phyloP scores from a whole-genome alignment of 2,797 vertebrate species.

The Kryptolebias ocellatus region DNA sequence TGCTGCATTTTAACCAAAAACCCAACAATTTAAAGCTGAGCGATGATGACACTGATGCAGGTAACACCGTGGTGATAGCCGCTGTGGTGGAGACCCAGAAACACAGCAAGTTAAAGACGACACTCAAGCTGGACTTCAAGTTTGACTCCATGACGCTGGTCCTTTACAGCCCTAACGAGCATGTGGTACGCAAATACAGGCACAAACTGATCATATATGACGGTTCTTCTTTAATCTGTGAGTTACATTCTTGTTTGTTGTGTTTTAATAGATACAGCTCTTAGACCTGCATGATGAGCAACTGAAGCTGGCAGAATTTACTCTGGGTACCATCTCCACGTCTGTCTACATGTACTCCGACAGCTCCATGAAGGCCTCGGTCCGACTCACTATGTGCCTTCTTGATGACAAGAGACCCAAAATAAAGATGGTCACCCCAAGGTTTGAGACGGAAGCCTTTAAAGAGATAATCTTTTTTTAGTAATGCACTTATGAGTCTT shows the following conservation, averaged over 20 bases:
- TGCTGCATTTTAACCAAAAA: background rate
- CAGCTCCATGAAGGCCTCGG: slow-evolving; percentile 87
- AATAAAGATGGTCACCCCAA: slow-evolving; percentile 89
- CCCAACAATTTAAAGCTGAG: background rate
- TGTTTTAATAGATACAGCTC: slow-evolving; percentile 70
- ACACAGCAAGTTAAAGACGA: slow-evolving; percentile 84
- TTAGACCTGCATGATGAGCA: slow-evolving; percentile 85
- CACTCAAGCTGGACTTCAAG: slow-evolving; percentile 90
- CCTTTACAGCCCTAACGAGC: slow-evolving; percentile 85
- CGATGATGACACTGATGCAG: slow-evolving; percentile 62
- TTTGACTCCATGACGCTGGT: slow-evolving; percentile 93
- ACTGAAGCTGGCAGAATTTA: slow-evolving; percentile 93
- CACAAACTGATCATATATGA: background rate
- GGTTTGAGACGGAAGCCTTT: slow-evolving; percentile 70
- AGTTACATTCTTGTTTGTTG: background rate
- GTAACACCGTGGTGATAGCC: slow-evolving; percentile 90
- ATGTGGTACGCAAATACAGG: slow-evolving; percentile 76
- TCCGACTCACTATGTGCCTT: slow-evolving; percentile 89
- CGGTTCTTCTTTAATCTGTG: background rate
- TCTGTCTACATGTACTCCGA: slow-evolving; percentile 90
- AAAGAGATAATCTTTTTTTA: background rate
- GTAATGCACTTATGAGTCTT: background rate
- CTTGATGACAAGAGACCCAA: slow-evolving; percentile 92
- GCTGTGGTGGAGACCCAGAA: slow-evolving; percentile 92
- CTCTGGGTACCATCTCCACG: slow-evolving; percentile 90